These are phyloP conservation scores for Metopolophium dirhodum DNA, from an alignment of 1,140 invertebrate genomes.

Conservation along the genomic window DNA sequence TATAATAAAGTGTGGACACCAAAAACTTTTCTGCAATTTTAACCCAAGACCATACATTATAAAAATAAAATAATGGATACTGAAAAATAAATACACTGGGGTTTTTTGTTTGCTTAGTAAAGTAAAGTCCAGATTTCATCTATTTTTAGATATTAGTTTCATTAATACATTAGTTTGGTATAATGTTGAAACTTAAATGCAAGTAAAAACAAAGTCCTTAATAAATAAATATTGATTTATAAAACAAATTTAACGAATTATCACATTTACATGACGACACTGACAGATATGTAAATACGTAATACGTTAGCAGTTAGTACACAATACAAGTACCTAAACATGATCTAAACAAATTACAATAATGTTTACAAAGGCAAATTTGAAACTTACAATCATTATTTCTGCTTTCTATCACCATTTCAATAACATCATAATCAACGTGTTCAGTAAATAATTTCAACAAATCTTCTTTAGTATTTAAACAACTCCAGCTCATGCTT, in stretches of 20 bases:
- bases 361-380: neutral
- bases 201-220: neutral
- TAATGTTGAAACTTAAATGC: neutral
- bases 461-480: constrained; percentile 34
- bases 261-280: neutral
- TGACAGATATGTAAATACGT: neutral
- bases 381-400: constrained; percentile 56
- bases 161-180: neutral
- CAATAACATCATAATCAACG: constrained; percentile 51
- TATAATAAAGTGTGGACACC: too few relatives aligned
- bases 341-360: neutral
- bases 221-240: neutral
- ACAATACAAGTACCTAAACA: neutral
- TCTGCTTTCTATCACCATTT: constrained; percentile 36
- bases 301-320: neutral
- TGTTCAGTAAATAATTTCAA: constrained; percentile 29
- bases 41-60: too few relatives aligned
- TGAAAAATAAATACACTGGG: neutral
- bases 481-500: constrained; percentile 5
- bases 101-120: neutral
- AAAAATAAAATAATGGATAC: too few relatives aligned
- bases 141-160: neutral
- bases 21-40: too few relatives aligned
- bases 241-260: neutral
- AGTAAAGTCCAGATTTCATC: neutral